Base-by-base conservation (phyloP, 1,140 invertebrate species). In the Diorhabda elongata region DNA sequence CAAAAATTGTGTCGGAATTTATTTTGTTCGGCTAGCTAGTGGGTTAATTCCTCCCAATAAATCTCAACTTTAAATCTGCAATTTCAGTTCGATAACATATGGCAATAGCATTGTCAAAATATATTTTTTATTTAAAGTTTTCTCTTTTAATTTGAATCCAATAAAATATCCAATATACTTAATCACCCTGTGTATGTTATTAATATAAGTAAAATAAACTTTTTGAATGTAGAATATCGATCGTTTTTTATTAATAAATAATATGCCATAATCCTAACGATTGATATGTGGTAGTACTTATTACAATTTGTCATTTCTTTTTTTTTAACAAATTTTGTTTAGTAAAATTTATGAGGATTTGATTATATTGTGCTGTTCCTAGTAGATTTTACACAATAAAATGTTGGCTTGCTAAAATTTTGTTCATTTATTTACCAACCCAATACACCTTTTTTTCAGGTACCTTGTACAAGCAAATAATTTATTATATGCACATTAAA, bases 361-460 rank as follows among this genome's bases (percentile, higher is more conserved):
- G 62, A 69, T 71, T 69, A 57, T 72, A 68, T 71, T 73, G 60
- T 76, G 75, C 74, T 74, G 76, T 78, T 78, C 75, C 77, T 77
- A 63, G 72, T 77, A 76, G 72, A 71, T 74, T 77, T 77, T 77
- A 75, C 70, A 76, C 72, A 76, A 71, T 71, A 76, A 74, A 74
- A 58, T 71, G 67, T 68, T 73, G 69, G 47, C 67, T 69, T 73
- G 42, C 61, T 66, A 4, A 66, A 8, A 60, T 5, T 58, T 42
- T 6, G 52, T 56, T 68, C 71, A 67, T 73, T 72, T 69, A 67
- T 58, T 69, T 72, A 8, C 3, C 26, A 61, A 26, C 60, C 4
- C 11, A 61, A 26, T 26, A 26, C 26, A 26, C 26, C 26, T 26
- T 26, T 26, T 26, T 26, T 26, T 26, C 26, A 26, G 26, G 26